These are phyloP conservation scores for Notarius quadriscutis DNA, from an alignment of 2,113 vertebrate genomes.

Conservation along the genomic window DNA sequence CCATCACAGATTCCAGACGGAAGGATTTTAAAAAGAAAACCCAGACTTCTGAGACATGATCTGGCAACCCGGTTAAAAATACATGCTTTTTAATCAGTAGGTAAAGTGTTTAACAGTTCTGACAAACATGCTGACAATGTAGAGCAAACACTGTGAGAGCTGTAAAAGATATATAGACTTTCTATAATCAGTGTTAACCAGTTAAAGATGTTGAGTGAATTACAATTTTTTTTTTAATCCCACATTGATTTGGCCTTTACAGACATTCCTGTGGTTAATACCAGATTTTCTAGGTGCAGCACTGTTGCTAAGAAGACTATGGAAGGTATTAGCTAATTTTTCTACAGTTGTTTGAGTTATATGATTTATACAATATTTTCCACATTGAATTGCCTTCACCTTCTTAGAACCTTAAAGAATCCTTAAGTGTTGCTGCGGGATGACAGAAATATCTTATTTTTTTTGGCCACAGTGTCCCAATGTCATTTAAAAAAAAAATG, in stretches of 20 bases:
- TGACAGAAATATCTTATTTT: not conserved
- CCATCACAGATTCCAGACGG: not conserved
- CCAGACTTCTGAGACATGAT: not conserved
- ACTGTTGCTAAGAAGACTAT: not conserved
- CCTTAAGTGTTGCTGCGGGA: not conserved
- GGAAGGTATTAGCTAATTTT: not conserved
- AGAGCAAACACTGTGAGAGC: not conserved
- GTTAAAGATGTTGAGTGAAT: not conserved
- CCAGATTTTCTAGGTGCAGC: not conserved
- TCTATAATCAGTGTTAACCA: not conserved
- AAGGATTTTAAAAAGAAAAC: not conserved
- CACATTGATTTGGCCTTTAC: not conserved
- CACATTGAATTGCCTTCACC: not conserved
- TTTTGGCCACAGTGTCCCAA: not conserved
- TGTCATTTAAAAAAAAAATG: not conserved
- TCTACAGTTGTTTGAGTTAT: not conserved
- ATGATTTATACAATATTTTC: not conserved
- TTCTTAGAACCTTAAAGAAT: not conserved
- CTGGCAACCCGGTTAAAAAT: not conserved
- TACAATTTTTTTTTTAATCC: not conserved
- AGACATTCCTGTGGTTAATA: not conserved
- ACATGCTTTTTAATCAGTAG: not conserved
- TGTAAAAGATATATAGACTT: not conserved
- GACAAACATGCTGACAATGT: not conserved
- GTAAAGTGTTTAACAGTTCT: conserved; percentile 1